Evolutionary conservation across 30 jellyfish, hydroid and myxozoan genomes (phyloP).

Genomic region (Chironex yamaguchii): DNA sequence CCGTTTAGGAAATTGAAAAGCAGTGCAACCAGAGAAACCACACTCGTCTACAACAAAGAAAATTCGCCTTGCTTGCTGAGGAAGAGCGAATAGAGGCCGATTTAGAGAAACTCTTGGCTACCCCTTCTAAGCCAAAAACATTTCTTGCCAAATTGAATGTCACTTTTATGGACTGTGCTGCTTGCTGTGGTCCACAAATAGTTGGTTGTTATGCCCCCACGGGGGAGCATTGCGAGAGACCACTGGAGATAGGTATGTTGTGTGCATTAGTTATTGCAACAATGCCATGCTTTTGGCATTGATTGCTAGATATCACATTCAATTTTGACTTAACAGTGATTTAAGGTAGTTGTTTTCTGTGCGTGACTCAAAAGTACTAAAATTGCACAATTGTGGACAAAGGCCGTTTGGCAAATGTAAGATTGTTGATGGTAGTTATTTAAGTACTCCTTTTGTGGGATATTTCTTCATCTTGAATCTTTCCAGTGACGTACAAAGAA

Average conservation of each 20-base stretch:
- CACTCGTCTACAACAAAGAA: slow-evolving; percentile 44
- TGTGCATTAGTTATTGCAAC: background rate
- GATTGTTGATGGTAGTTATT: too few relatives aligned
- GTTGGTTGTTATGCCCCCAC: slow-evolving; percentile 87
- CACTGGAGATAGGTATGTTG: slow-evolving; percentile 78
- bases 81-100: slow-evolving; percentile 79
- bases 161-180: slow-evolving; percentile 74
- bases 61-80: slow-evolving; percentile 41
- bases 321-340: too few relatives aligned
- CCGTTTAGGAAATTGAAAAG: slow-evolving; percentile 62
- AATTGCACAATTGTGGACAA: too few relatives aligned
- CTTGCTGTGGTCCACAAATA: slow-evolving; percentile 81
- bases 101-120: slow-evolving; percentile 54
- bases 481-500: too few relatives aligned
- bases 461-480: too few relatives aligned
- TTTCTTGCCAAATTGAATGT: slow-evolving; percentile 38
- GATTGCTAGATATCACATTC: too few relatives aligned
- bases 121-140: slow-evolving; percentile 34
- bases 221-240: slow-evolving; percentile 89
- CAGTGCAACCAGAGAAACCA: slow-evolving; percentile 29
- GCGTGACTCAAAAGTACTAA: too few relatives aligned
- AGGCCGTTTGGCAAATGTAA: too few relatives aligned
- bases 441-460: too few relatives aligned
- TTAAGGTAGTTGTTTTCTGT: too few relatives aligned
- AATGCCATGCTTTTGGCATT: too few relatives aligned